Conservation (phyloP, 1,140 invertebrate genomes). For the Dreissena rostriformis region DNA sequence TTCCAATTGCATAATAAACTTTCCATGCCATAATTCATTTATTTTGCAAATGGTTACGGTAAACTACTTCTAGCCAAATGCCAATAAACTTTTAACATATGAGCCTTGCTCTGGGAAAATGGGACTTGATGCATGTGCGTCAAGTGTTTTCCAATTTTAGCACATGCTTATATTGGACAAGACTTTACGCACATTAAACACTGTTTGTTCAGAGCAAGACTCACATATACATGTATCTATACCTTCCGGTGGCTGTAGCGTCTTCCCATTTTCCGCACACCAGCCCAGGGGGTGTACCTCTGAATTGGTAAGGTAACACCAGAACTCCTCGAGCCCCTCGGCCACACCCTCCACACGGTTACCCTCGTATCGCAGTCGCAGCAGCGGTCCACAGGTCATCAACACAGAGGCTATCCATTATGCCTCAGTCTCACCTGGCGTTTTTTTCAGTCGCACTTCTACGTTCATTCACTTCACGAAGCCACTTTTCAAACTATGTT, state of each 20-base stretch:
- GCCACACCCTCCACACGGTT: slow-evolving; percentile 83
- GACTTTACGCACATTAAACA: too few relatives aligned
- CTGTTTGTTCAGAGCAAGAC: too few relatives aligned
- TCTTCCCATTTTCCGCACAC: slow-evolving; percentile 85
- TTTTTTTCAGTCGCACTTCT: slow-evolving; percentile 85
- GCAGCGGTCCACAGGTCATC: slow-evolving; percentile 87
- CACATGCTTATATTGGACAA: too few relatives aligned
- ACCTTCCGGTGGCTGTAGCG: slow-evolving; percentile 85
- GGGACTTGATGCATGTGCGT: too few relatives aligned
- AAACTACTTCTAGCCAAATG: too few relatives aligned
- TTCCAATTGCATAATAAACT: too few relatives aligned
- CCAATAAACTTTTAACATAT: too few relatives aligned
- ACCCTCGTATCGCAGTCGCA: slow-evolving; percentile 86
- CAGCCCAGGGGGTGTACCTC: slow-evolving; percentile 87
- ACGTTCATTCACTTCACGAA: slow-evolving; percentile 88
- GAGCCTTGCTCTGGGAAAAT: too few relatives aligned
- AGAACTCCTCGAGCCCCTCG: slow-evolving; percentile 85
- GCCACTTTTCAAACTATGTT: slow-evolving; percentile 87
- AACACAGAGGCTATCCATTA: slow-evolving; percentile 89
- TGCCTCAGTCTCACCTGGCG: slow-evolving; percentile 65
- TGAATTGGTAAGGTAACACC: slow-evolving; percentile 87
- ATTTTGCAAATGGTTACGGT: too few relatives aligned
- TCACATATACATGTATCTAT: too few relatives aligned
- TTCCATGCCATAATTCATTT: too few relatives aligned
- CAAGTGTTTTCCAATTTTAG: too few relatives aligned